Conservation (phyloP, 1,140 invertebrate species). For the Nasonia vitripennis region DNA sequence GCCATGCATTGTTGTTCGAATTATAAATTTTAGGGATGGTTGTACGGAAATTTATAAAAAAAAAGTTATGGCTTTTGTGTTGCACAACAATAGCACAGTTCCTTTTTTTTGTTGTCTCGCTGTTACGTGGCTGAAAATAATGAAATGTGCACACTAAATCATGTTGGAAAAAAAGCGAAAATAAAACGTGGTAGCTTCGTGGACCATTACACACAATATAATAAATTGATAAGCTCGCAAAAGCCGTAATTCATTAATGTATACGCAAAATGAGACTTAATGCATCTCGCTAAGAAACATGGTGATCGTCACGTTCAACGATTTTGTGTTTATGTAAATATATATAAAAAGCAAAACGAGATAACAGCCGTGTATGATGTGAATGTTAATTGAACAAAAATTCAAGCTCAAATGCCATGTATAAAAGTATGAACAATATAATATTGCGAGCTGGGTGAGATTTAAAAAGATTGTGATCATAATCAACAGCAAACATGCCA, state of each 20-base stretch:
- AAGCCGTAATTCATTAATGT: slow-evolving; percentile 2
- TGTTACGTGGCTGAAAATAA: background rate
- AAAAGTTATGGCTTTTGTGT: too few species aligned
- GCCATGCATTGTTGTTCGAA: too few species aligned
- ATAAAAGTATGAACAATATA: background rate
- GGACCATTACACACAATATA: background rate
- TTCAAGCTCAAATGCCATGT: background rate
- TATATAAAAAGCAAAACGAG: slow-evolving; percentile 9
- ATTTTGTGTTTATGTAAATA: background rate
- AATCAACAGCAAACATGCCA: slow-evolving; percentile 50
- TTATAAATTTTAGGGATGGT: background rate
- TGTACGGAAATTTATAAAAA: background rate
- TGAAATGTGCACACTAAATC: background rate
- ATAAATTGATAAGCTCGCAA: background rate
- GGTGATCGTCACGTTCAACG: background rate
- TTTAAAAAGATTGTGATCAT: slow-evolving; percentile 24
- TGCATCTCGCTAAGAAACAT: slow-evolving; percentile 14
- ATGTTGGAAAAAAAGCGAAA: background rate
- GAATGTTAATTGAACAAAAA: slow-evolving; percentile 29
- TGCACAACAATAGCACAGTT: background rate
- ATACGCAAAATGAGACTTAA: slow-evolving; percentile 1
- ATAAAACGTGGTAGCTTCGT: background rate
- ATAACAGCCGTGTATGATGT: background rate
- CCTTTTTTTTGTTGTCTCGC: background rate
- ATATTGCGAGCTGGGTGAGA: background rate